These are phyloP conservation scores for Gorsachius magnificus DNA, from an alignment of 2,797 vertebrate genomes.

Conservation along the genomic window DNA sequence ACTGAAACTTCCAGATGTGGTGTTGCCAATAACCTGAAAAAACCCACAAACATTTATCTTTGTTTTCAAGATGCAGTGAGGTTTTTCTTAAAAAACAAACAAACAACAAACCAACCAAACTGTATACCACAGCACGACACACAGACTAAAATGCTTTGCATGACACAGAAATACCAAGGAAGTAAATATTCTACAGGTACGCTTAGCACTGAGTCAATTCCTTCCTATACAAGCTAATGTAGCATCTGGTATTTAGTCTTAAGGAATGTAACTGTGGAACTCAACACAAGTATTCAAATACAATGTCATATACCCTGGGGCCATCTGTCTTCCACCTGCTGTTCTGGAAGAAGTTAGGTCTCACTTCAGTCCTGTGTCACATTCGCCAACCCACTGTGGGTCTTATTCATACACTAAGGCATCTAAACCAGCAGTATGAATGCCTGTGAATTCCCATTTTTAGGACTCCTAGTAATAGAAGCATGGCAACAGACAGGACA, in stretches of 20 bases:
- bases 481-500: not conserved
- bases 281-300: not conserved
- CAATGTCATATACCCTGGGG: not conserved
- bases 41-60: not conserved
- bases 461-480: not conserved
- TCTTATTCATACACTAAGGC: not conserved
- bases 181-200: not conserved
- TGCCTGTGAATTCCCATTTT: not conserved
- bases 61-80: not conserved
- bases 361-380: not conserved
- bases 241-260: not conserved
- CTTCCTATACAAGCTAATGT: not conserved
- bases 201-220: not conserved
- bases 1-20: constrained; percentile 94
- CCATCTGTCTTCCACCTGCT: not conserved
- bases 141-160: not conserved
- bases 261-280: not conserved
- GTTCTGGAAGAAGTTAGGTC: not conserved
- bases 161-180: not conserved
- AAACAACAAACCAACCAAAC: not conserved
- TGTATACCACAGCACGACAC: not conserved
- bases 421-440: not conserved
- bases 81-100: not conserved
- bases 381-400: not conserved
- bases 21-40: constrained; percentile 93